A percentile compares a stretch with the other conserved stretches of the same genome.
phyloP scores from a whole-genome alignment of 2,113 vertebrate species.

The Erythrolamprus reginae region DNA sequence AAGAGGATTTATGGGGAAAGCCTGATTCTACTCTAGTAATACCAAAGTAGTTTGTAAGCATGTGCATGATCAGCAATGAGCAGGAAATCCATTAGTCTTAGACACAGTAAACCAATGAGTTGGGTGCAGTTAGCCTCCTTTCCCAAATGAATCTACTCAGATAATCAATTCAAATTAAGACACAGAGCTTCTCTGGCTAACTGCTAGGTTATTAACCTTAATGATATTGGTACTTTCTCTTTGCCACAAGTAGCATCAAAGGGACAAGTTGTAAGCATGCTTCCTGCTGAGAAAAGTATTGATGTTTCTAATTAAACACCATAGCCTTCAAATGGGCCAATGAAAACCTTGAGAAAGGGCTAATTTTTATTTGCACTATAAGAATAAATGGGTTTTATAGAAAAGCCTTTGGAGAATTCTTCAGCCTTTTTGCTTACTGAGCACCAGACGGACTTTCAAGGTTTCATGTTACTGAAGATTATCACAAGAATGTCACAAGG shows the following conservation, averaged over 20 bases:
- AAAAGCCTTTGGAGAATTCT: background rate
- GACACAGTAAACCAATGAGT: background rate
- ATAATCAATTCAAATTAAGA: slow-evolving; percentile 37
- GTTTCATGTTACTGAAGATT: background rate
- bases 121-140: slow-evolving; percentile 30
- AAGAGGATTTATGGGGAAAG: background rate
- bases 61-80: background rate
- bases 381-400: slow-evolving; percentile 16
- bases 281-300: slow-evolving; percentile 41
- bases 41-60: slow-evolving; percentile 12
- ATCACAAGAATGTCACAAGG: background rate
- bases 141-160: slow-evolving; percentile 29
- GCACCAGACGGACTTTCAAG: background rate
- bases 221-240: background rate
- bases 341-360: background rate
- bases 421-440: slow-evolving; percentile 4
- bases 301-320: slow-evolving; percentile 34
- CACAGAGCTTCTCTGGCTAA: slow-evolving; percentile 26
- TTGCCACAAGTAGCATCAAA: slow-evolving; percentile 25
- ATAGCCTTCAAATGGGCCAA: background rate
- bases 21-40: background rate
- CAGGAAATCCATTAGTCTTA: background rate
- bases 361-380: background rate
- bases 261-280: slow-evolving; percentile 9
- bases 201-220: slow-evolving; percentile 36